Base-by-base conservation (phyloP, 2,888 invertebrate species). In the Athripsodes cinereus region DNA sequence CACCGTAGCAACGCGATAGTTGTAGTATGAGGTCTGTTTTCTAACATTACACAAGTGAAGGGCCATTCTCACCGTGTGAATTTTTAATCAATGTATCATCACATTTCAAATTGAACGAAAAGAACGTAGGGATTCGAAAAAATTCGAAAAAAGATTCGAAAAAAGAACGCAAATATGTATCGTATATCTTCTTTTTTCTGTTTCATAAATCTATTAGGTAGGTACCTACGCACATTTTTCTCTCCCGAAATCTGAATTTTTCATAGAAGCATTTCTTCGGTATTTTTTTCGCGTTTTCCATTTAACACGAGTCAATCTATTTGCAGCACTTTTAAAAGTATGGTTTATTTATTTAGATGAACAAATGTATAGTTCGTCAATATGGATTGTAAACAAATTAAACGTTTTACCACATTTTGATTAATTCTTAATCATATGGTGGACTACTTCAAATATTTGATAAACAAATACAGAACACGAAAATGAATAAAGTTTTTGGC, bases 1-100 rank as follows among this genome's bases (percentile, higher is more conserved):
- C 49, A 46, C 22, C 31, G 53, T 53, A n/a, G n/a, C n/a, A n/a
- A n/a, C n/a, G n/a, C n/a, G n/a, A n/a, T n/a, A n/a, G n/a, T n/a
- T n/a, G n/a, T n/a, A 53, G 52, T 11, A 18, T 44, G 44, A 54
- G 19, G 22, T 26, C 26, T 26, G 26, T 26, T 26, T 26, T 40
- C 40, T 40, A 31, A 31, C 31, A 31, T 31, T 11, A 31, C 40
- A 8, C 5, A 8, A 35, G 18, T 11, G 35, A 35, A 55, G 51
- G 50, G 19, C 20, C 34, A 44, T 50, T 54, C 35, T 51, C 55
- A 22, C 34, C 49, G 53, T 31, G 26, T 52, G 57, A 54, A 54
- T 54, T 47, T 54, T 54, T 54, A 54, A 54, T 54, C 48, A 13
- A 26, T 31, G 31, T 22, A 13, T 54, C 54, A 54, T 48, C 31